Evolutionary conservation across 2,888 invertebrate genomes (phyloP).

Genomic region (Cephus runcator): DNA sequence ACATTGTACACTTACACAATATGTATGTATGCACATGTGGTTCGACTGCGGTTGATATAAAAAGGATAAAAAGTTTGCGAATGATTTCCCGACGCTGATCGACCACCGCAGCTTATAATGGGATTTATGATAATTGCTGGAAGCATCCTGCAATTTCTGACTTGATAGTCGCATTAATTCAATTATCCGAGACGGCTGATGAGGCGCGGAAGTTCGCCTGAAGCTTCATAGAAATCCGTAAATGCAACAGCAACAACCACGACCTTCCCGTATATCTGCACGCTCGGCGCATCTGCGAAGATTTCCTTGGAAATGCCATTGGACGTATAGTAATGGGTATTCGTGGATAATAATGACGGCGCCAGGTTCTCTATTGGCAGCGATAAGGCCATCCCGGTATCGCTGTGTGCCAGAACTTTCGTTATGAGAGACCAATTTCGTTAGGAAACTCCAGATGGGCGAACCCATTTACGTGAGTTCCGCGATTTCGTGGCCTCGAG

Average conservation of each 20-base stretch:
- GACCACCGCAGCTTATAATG: neutral
- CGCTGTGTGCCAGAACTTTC: neutral
- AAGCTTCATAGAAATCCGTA: neutral
- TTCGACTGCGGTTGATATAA: neutral
- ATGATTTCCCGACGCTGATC: neutral
- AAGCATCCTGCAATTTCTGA: conserved; percentile 46
- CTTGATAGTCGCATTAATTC: conserved; percentile 43
- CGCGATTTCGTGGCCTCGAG: neutral
- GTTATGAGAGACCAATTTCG: neutral
- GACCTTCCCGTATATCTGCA: neutral
- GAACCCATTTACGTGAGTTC: neutral
- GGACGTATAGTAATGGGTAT: neutral
- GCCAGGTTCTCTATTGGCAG: neutral
- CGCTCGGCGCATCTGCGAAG: neutral
- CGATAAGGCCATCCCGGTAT: neutral
- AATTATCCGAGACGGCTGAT: conserved; percentile 37
- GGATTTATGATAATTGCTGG: conserved; percentile 26
- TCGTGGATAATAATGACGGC: neutral
- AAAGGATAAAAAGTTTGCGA: neutral
- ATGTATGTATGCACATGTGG: neutral
- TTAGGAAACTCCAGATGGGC: neutral
- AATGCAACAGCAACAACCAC: neutral
- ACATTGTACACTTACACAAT: neutral
- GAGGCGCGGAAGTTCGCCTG: conserved; percentile 27
- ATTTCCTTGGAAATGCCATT: neutral